Evolutionary conservation across 2,888 invertebrate species (phyloP), one percentile per base, ranked within the genome.

Genomic region (Hetaerina titia): DNA sequence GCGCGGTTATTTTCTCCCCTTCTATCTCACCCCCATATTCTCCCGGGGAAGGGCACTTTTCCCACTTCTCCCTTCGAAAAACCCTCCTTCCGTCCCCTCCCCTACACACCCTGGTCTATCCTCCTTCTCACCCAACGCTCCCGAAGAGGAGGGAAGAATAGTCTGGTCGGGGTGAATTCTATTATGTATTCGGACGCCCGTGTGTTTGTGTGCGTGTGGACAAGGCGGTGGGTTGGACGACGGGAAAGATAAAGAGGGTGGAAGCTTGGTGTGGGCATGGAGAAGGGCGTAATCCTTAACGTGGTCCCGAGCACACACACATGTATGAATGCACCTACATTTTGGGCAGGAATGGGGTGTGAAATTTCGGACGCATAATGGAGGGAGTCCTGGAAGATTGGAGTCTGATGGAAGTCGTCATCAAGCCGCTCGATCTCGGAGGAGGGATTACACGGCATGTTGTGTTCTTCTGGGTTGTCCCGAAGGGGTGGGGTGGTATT

Each of bases 281-380:
- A 45, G 45, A 45, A 4, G 45, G 45, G 45, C 45, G 45, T 45
- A 45, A 45, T 45, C 45, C 45, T 45, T 45, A 45, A 4, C 45
- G 45, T 45, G 45, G 11, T 60, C 8, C 22, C n/a, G n/a, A n/a
- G 22, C 69, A 7, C 8, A 19, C 64, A 64, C 19, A 64, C 19
- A 64, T 19, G 64, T 19, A 19, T 45, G 45, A 45, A 45, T 45
- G 45, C 1, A 45, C 45, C 45, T 8, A 17, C 25, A 64, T 90
- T 63, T 19, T 25, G 17, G 25, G 63, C 31, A 25, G 90, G 63
- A 63, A 63, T 90, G 60, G 90, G 90, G 90, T 90, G 90, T 90
- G 90, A 90, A 90, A 63, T 90, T 25, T 90, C 63, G 64, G 63
- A 63, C 63, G 64, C 63, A 90, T 90, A 90, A 90, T 90, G 17